Conservation (phyloP, 2,797 vertebrate genomes). For the Chaunax sp. region DNA sequence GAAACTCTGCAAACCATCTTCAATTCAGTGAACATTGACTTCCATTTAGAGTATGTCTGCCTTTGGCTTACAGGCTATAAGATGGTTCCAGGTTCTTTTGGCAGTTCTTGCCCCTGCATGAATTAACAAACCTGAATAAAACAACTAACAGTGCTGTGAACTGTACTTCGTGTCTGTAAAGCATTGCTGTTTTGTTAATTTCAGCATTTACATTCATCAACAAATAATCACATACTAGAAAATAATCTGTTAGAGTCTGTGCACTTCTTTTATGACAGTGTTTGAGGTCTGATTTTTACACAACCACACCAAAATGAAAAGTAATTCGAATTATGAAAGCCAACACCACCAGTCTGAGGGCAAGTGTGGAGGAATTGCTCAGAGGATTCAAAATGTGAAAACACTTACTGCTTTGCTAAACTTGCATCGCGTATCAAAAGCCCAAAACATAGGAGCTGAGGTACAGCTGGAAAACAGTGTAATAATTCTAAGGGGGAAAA, state of each 20-base stretch:
- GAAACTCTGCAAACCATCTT: background rate
- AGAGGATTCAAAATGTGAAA: constrained; percentile 13
- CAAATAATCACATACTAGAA: background rate
- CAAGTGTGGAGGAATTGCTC: background rate
- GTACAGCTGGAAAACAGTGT: background rate
- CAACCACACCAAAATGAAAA: background rate
- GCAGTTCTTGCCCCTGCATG: background rate
- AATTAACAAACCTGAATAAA: constrained; percentile 1
- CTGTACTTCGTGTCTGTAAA: background rate
- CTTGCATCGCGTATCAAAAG: background rate
- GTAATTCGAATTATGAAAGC: constrained; percentile 2
- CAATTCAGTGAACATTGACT: background rate
- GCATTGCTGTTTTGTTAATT: no score
- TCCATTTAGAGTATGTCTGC: background rate
- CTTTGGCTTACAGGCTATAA: background rate
- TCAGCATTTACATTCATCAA: background rate
- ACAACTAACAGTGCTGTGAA: background rate
- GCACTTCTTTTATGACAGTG: background rate
- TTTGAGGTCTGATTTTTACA: background rate
- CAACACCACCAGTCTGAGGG: background rate
- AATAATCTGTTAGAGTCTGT: constrained; percentile 7
- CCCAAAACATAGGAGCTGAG: background rate
- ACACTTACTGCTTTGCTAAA: background rate
- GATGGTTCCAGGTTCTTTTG: background rate
- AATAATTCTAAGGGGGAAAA: background rate